A percentile compares a stretch with the other conserved stretches of the same genome.
Conservation (phyloP, 1,140 invertebrate genomes). For the Camponotus vicinus region DNA sequence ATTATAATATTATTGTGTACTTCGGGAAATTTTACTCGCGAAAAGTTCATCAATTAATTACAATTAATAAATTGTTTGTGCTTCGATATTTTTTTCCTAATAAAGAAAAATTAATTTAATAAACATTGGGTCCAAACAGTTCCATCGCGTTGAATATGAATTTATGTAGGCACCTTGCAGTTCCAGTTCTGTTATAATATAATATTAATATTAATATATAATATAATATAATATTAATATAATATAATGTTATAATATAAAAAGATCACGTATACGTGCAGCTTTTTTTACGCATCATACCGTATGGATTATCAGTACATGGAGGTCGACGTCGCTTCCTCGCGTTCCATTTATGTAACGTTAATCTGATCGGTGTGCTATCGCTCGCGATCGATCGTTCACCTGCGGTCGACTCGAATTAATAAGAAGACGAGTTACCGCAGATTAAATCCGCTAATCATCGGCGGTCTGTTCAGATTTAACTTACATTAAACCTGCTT, state of each 20-base stretch:
- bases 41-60: conserved; percentile 1
- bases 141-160: background rate
- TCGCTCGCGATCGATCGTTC: conserved; percentile 2
- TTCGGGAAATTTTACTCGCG: background rate
- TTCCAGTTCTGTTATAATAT: background rate
- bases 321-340: background rate
- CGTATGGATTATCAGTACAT: background rate
- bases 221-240: no score
- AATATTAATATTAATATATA: no score
- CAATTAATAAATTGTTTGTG: background rate
- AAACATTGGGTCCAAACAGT: background rate
- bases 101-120: background rate
- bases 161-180: background rate
- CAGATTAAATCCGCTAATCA: background rate
- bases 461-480: conserved; percentile 17
- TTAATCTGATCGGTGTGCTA: conserved; percentile 34
- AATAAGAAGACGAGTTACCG: conserved; percentile 16
- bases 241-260: background rate
- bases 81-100: background rate
- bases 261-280: background rate
- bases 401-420: background rate
- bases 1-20: no score
- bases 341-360: conserved; percentile 46
- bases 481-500: background rate
- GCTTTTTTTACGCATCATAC: conserved; percentile 19